Percentiles rank a stretch among this genome's conserved stretches.
Conservation (phyloP, 2,888 invertebrate genomes). For the Heliconius erato region DNA sequence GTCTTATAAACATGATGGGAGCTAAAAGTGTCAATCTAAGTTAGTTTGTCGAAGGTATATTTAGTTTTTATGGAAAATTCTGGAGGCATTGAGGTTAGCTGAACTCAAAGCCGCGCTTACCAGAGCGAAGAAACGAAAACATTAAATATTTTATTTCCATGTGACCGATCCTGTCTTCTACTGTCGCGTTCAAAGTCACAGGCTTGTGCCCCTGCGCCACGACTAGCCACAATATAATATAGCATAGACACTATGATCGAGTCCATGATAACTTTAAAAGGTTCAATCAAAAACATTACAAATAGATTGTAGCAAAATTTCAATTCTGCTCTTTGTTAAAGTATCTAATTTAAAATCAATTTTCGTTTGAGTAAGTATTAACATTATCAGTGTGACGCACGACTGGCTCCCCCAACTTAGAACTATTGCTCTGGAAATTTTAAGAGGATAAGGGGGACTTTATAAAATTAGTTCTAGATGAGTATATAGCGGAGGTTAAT, state of each 20-base stretch:
- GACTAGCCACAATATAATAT: too few relatives aligned
- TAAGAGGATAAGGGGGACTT: slow-evolving; percentile 11
- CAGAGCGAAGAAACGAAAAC: too few relatives aligned
- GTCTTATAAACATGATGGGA: slow-evolving; percentile 40
- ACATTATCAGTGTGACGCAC: slow-evolving; percentile 36
- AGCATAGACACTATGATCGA: too few relatives aligned
- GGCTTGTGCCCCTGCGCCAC: too few relatives aligned
- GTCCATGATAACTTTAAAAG: neutral
- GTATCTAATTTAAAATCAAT: slow-evolving; percentile 15
- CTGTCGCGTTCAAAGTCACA: too few relatives aligned
- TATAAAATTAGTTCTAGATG: slow-evolving; percentile 6
- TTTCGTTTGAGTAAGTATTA: slow-evolving; percentile 27
- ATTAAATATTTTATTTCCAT: too few relatives aligned
- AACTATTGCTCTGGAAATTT: slow-evolving; percentile 35
- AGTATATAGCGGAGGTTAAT: neutral
- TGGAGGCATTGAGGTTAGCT: too few relatives aligned
- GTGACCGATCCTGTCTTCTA: too few relatives aligned
- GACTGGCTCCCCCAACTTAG: slow-evolving; percentile 33
- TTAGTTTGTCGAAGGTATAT: slow-evolving; percentile 1
- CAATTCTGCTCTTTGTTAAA: slow-evolving; percentile 10
- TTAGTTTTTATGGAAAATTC: slow-evolving; percentile 13
- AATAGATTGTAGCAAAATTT: neutral
- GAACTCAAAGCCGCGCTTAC: too few relatives aligned
- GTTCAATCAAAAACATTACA: neutral
- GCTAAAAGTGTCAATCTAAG: slow-evolving; percentile 2